phyloP scores from a whole-genome alignment of 2,113 vertebrate genomes.

The Laticauda colubrina region DNA sequence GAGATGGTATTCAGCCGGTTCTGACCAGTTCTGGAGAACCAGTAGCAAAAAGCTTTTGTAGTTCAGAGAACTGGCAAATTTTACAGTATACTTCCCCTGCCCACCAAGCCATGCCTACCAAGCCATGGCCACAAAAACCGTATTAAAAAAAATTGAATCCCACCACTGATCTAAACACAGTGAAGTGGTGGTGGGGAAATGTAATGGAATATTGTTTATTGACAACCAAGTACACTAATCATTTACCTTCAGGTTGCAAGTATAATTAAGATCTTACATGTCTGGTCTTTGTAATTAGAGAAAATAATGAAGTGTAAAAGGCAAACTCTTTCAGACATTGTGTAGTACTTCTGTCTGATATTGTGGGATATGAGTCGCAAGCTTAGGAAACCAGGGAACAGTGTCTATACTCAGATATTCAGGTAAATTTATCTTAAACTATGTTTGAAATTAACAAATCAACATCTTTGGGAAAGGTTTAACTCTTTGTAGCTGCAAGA shows the following conservation, averaged over 20 bases:
- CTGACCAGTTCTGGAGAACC: no score
- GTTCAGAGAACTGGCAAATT: no score
- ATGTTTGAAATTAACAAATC: background rate
- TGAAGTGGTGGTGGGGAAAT: no score
- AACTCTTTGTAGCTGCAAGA: background rate
- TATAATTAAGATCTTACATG: slow-evolving; percentile 11
- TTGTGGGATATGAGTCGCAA: background rate
- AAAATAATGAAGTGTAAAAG: slow-evolving; percentile 14
- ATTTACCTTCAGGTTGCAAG: background rate
- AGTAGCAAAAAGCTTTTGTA: no score
- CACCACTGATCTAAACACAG: no score
- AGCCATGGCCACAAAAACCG: no score
- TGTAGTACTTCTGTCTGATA: slow-evolving; percentile 1
- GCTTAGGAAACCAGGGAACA: background rate
- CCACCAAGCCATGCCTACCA: no score
- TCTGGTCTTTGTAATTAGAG: background rate
- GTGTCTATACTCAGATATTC: background rate
- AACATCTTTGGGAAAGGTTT: background rate
- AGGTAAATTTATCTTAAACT: slow-evolving; percentile 1
- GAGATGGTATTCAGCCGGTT: background rate
- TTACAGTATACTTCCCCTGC: no score
- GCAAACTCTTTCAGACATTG: slow-evolving; percentile 3
- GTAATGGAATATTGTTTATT: slow-evolving; percentile 10
- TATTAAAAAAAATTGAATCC: no score
- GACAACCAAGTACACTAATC: slow-evolving; percentile 7